A percentile compares a stretch with the other conserved stretches of the same genome.
These are phyloP conservation scores for Platycheirus rosarum DNA, from an alignment of 2,888 invertebrate genomes.

Conservation along the genomic window DNA sequence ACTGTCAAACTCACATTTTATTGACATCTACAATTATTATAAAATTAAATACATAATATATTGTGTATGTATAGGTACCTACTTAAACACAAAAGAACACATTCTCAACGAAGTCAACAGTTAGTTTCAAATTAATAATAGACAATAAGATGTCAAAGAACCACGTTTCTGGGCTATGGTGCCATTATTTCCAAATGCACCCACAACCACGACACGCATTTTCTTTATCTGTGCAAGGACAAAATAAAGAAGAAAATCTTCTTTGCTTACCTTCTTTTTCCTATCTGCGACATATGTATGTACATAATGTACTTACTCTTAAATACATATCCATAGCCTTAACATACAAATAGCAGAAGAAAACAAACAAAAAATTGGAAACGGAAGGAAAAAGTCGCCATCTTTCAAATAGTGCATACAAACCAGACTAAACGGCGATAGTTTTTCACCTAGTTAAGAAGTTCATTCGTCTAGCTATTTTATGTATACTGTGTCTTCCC, in stretches of 20 bases:
- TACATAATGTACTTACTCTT: too few species aligned
- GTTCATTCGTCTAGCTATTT: constrained; percentile 58
- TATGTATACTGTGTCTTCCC: constrained; percentile 54
- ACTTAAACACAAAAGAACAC: constrained; percentile 2
- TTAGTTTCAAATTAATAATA: constrained; percentile 8
- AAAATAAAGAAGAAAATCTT: constrained; percentile 19
- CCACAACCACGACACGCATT: constrained; percentile 40
- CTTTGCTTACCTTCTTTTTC: constrained; percentile 31
- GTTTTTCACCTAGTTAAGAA: constrained; percentile 74
- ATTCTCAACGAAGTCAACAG: background rate
- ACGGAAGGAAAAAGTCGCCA: constrained; percentile 53
- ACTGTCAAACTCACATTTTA: too few species aligned
- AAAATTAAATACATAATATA: too few species aligned
- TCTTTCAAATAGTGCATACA: constrained; percentile 43
- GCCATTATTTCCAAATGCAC: constrained; percentile 29
- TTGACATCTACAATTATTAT: too few species aligned
- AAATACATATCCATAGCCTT: background rate
- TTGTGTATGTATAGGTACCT: too few species aligned
- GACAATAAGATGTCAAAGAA: background rate
- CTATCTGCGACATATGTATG: background rate
- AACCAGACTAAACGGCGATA: constrained; percentile 66
- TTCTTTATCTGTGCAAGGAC: background rate
- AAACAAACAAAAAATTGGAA: constrained; percentile 13
- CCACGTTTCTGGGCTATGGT: constrained; percentile 64
- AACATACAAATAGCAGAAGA: background rate